Evolutionary conservation across 2,113 vertebrate species (phyloP).

Genomic region (Hucho hucho): DNA sequence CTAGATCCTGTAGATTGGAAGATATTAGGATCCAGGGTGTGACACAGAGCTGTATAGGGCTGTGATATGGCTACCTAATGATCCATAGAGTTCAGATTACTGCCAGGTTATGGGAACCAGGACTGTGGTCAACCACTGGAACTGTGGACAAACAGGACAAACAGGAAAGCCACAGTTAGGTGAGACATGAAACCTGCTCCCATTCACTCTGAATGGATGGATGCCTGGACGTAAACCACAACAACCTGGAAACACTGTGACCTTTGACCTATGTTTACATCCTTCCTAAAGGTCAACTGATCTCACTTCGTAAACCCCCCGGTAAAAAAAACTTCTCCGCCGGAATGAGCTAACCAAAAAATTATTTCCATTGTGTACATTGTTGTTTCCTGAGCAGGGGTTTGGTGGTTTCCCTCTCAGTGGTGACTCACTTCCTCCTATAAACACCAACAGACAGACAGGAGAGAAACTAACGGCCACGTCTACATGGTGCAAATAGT

Average conservation of each 20-base stretch:
- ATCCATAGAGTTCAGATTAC: slow-evolving; percentile 57
- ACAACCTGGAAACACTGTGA: slow-evolving; percentile 3
- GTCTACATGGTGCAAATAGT: not conserved
- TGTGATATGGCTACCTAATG: slow-evolving; percentile 55
- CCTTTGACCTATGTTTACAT: slow-evolving; percentile 53
- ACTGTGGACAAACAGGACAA: slow-evolving; percentile 59
- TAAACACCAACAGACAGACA: not conserved
- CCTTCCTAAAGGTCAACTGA: slow-evolving; percentile 48
- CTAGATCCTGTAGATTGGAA: not conserved
- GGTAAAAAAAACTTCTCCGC: not conserved
- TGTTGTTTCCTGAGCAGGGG: not conserved
- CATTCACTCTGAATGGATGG: slow-evolving; percentile 46
- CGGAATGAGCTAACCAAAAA: slow-evolving; percentile 43
- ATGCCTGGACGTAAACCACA: not conserved
- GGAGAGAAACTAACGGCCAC: not conserved
- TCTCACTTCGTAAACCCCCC: slow-evolving; percentile 36
- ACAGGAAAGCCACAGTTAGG: slow-evolving; percentile 36
- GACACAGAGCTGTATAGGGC: slow-evolving; percentile 9
- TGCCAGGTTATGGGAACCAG: slow-evolving; percentile 65
- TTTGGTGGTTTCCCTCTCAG: not conserved
- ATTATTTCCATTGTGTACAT: slow-evolving; percentile 47
- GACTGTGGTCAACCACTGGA: slow-evolving; percentile 50
- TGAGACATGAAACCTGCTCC: slow-evolving; percentile 57
- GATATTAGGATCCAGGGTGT: not conserved
- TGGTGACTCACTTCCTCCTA: not conserved